These are phyloP conservation scores for Sinocyclocheilus maitianheensis DNA, from an alignment of 2,113 vertebrate genomes.

Conservation along the genomic window DNA sequence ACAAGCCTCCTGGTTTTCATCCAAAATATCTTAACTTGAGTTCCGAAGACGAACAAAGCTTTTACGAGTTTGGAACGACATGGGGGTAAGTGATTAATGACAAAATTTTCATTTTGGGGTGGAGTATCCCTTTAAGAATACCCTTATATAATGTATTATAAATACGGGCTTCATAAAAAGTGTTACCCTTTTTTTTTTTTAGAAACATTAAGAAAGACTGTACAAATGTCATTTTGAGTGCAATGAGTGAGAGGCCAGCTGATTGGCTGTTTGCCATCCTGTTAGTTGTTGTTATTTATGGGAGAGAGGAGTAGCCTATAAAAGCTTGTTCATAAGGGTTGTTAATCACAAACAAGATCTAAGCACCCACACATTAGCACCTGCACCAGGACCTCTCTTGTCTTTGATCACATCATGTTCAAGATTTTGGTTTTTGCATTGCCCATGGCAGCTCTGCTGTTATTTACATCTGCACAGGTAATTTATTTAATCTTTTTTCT, in stretches of 20 bases:
- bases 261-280: background rate
- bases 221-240: background rate
- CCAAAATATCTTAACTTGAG: no score
- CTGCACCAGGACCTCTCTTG: background rate
- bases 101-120: no score
- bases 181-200: no score
- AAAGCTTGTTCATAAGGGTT: background rate
- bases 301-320: background rate
- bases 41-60: no score
- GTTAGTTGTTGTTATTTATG: background rate
- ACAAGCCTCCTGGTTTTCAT: no score
- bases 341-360: background rate
- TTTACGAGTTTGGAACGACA: no score
- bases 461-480: background rate
- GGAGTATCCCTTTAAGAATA: no score
- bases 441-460: background rate
- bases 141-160: no score
- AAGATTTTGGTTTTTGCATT: background rate
- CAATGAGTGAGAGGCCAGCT: background rate
- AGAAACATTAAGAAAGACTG: background rate
- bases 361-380: background rate
- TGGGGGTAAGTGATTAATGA: no score
- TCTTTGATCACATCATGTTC: background rate
- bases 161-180: no score
- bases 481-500: background rate